Base-by-base conservation (phyloP, 2,888 invertebrate genomes). In the Idaea aversata region DNA sequence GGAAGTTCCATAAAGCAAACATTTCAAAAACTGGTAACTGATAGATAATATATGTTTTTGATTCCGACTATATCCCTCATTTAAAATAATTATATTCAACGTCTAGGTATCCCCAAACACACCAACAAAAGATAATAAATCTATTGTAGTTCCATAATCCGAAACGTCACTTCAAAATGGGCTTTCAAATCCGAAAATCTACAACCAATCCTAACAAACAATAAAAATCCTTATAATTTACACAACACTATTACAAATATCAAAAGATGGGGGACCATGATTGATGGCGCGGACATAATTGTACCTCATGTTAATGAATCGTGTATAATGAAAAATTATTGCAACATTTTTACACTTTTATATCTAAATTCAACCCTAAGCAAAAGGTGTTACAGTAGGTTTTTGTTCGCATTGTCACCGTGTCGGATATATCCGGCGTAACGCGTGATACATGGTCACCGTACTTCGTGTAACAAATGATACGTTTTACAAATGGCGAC, bases 251-350 rank as follows among this genome's bases (percentile, higher is more conserved):
- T 84, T 78, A 83, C 81, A 86, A 88, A 86, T 84, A 86, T 86
- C 83, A 86, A 87, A 86, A 77, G 81, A 78, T 81, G 78, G 88
- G 90, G 88, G 80, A 85, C 79, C 80, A 77, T 91, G 91, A 91
- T 87, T 83, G 86, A 91, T 90, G 84, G 83, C 79, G 85, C 87
- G 84, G 79, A 85, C 84, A 88, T 90, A 91, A 92, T 92, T 91
- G 90, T 84, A 85, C 88, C 87, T 87, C 84, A 86, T 87, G 88
- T 87, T 91, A 91, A 92, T 91, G 91, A 91, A 91, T 89, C 91
- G 90, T 84, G 83, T 76, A 84, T 90, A 90, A 91, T 91, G 91
- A 90, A 90, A 91, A 91, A 88, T 91, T 84, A 91, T 90, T 85
- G 87, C 75, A 76, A 65, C 66, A 67, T 62, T 64, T 63, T 10